Percentiles rank a stretch among this genome's conserved stretches.
Evolutionary conservation across 2,888 invertebrate genomes (phyloP).

Genomic region (Cantharis lateralis): DNA sequence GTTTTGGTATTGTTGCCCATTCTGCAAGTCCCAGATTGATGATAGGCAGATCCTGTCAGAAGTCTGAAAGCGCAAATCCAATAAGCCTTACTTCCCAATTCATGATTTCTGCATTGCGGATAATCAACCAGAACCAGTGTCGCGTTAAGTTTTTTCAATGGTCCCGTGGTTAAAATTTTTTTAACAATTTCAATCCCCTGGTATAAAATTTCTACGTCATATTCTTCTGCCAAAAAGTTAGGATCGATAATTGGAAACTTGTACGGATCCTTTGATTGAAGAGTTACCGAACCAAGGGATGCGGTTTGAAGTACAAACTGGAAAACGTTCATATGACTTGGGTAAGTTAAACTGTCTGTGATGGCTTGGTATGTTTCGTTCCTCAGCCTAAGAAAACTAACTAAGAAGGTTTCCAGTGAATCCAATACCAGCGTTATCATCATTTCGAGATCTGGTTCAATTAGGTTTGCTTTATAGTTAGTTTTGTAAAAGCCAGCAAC

Average conservation of each 20-base stretch:
- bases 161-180: slow-evolving; percentile 63
- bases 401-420: neutral
- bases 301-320: neutral
- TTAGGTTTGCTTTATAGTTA: neutral
- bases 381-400: neutral
- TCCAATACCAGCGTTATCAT: neutral
- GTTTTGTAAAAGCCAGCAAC: neutral
- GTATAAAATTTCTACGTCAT: slow-evolving; percentile 66
- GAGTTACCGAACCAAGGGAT: neutral
- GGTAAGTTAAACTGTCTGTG: neutral
- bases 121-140: slow-evolving; percentile 61
- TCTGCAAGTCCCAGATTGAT: slow-evolving; percentile 71
- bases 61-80: slow-evolving; percentile 67
- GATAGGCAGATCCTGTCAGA: slow-evolving; percentile 72
- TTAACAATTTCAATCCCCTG: slow-evolving; percentile 65
- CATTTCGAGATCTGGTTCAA: neutral
- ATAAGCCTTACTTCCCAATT: slow-evolving; percentile 68
- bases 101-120: slow-evolving; percentile 61
- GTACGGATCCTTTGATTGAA: neutral
- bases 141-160: slow-evolving; percentile 63
- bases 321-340: neutral
- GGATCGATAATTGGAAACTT: slow-evolving; percentile 72
- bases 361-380: neutral
- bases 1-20: slow-evolving; percentile 63
- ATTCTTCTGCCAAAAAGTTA: slow-evolving; percentile 65